A percentile compares a stretch with the other conserved stretches of the same genome.
Evolutionary conservation across 2,113 vertebrate species (phyloP).

Genomic region (Synchiropus splendidus): DNA sequence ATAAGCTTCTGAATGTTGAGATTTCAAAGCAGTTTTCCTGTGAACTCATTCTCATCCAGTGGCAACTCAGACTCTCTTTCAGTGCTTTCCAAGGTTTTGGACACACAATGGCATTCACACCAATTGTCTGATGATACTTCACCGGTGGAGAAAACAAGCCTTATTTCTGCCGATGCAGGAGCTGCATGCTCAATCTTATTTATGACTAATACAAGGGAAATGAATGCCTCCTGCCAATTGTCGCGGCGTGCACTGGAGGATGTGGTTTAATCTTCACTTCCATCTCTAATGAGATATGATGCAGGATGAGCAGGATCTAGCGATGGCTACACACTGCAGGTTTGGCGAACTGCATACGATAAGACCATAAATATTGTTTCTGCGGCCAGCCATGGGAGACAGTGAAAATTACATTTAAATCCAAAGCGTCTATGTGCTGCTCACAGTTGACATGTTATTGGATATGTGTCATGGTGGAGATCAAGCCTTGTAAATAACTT

Average conservation of each 20-base stretch:
- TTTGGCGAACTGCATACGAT: conserved; percentile 18
- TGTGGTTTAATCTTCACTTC: conserved; percentile 54
- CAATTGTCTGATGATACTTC: conserved; percentile 23
- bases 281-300: conserved; percentile 62
- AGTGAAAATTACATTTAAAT: not conserved
- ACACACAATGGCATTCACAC: conserved; percentile 18
- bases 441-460: too few relatives aligned
- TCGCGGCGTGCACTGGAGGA: conserved; percentile 31
- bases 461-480: too few relatives aligned
- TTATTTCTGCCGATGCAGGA: conserved; percentile 34
- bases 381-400: conserved; percentile 24
- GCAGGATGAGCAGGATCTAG: conserved; percentile 41
- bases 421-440: too few relatives aligned
- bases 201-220: conserved; percentile 38
- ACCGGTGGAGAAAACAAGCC: conserved; percentile 24
- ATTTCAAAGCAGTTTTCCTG: too few relatives aligned
- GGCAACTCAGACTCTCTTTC: too few relatives aligned
- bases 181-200: conserved; percentile 43
- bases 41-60: too few relatives aligned
- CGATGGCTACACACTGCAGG: conserved; percentile 24
- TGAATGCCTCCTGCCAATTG: conserved; percentile 35
- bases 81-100: too few relatives aligned
- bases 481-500: too few relatives aligned
- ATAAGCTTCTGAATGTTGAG: not conserved
- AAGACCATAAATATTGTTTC: conserved; percentile 30